phyloP scores from a whole-genome alignment of 2,797 vertebrate genomes.

The Furcifer pardalis region DNA sequence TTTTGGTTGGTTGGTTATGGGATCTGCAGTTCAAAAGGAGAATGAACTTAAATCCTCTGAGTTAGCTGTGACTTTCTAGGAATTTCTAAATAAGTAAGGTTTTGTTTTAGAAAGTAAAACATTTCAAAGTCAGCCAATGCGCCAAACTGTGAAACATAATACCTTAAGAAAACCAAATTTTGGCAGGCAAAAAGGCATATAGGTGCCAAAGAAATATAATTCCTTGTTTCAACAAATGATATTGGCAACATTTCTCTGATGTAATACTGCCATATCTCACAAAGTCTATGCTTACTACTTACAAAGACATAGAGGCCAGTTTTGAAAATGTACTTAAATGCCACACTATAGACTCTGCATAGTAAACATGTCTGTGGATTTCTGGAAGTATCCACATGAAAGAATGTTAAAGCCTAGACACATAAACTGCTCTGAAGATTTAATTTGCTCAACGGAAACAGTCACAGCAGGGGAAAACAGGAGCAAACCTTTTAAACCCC shows the following conservation, averaged over 20 bases:
- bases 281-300: not conserved
- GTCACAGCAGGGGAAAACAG: slow-evolving; percentile 31
- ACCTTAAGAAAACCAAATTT: not conserved
- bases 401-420: slow-evolving; percentile 32
- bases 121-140: no score
- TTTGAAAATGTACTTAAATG: not conserved
- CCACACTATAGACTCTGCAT: not conserved
- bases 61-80: no score
- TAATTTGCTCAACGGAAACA: slow-evolving; percentile 28
- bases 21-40: no score
- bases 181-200: not conserved
- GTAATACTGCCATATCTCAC: not conserved
- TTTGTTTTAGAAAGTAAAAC: no score
- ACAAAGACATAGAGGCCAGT: not conserved
- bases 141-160: not conserved
- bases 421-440: slow-evolving; percentile 32
- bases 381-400: slow-evolving; percentile 19
- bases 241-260: not conserved
- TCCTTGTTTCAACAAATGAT: not conserved
- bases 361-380: slow-evolving; percentile 14
- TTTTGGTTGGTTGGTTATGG: no score
- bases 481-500: not conserved
- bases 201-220: no score
- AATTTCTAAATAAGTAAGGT: no score
- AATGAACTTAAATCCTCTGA: no score